Percentiles rank a stretch among this genome's conserved stretches.
These are phyloP conservation scores for Sebastes alutus DNA, from an alignment of 2,797 vertebrate species.

Conservation along the genomic window DNA sequence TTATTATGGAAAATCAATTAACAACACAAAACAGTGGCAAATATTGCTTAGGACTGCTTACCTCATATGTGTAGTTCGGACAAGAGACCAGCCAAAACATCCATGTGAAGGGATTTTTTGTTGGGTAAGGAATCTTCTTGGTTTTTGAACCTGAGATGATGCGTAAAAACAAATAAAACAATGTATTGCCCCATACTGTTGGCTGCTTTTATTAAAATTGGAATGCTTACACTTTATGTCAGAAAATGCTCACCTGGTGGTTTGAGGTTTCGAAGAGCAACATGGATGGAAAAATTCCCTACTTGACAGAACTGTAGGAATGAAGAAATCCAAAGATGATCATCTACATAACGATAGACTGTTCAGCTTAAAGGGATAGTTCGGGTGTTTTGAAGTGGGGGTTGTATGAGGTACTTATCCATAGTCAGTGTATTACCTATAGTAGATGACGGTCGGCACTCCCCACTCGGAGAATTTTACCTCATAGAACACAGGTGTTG, in stretches of 20 bases:
- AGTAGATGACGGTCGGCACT: no score
- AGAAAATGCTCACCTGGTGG: conserved; percentile 76
- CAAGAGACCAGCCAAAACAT: conserved; percentile 92
- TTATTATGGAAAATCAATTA: no score
- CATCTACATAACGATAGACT: background rate
- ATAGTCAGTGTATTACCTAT: no score
- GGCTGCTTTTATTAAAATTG: background rate
- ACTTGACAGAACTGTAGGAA: conserved; percentile 89
- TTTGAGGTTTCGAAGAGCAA: conserved; percentile 90
- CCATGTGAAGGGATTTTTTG: conserved; percentile 94
- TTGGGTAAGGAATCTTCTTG: conserved; percentile 92
- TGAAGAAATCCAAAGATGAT: conserved; percentile 20
- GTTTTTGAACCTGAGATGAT: conserved; percentile 85
- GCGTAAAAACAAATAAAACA: background rate
- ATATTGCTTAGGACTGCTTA: conserved; percentile 54
- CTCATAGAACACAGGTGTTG: no score
- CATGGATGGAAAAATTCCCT: conserved; percentile 94
- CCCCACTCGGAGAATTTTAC: no score
- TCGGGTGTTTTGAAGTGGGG: background rate
- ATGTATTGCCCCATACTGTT: background rate
- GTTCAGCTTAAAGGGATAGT: background rate
- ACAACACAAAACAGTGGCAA: no score
- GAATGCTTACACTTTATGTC: background rate
- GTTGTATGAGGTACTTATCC: background rate
- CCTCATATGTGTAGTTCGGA: conserved; percentile 95